Base-by-base conservation (phyloP, 1,140 invertebrate genomes). In the Coenobita brevimanus region DNA sequence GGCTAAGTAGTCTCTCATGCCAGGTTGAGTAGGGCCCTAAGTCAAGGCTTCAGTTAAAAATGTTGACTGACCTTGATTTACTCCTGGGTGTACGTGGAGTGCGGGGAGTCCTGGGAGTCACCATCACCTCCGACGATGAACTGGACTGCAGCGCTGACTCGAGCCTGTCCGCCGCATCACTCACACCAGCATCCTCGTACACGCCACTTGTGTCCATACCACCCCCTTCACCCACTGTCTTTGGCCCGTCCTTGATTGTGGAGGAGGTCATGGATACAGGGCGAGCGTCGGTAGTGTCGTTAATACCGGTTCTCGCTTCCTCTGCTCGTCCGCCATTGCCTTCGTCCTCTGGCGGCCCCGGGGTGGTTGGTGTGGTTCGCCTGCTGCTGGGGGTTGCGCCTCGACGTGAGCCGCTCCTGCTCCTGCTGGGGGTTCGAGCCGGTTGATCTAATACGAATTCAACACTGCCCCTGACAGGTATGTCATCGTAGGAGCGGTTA, bases 21-120 rank as follows among this genome's bases (percentile, higher is more conserved):
- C n/a, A n/a, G n/a, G n/a, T n/a, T n/a, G n/a, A n/a, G n/a, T n/a
- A n/a, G n/a, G n/a, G n/a, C n/a, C n/a, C n/a, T n/a, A n/a, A n/a
- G n/a, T n/a, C n/a, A n/a, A n/a, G n/a, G n/a, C n/a, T n/a, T n/a
- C n/a, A n/a, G n/a, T n/a, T n/a, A n/a, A n/a, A n/a, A n/a, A n/a
- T n/a, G n/a, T n/a, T n/a, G n/a, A 87, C 85, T 54, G 8, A 89
- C 89, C 89, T 89, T 79, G 89, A 89, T 71, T 89, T 89, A 69
- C 89, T 89, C 79, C 89, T 69, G 38, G 89, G 84, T 24, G 84
- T 87, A n/a, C 84, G 78, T 2, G 89, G 84, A 24, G 84, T 87
- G 43, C 84, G 73, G 27, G 89, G 89, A 2, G 89, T 89, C 73
- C 89, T 86, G 57, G 89, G 89, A 2, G 83, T 89, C 4, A 67